Conservation (phyloP, 2,113 vertebrate species). For the Dinomys branickii region DNA sequence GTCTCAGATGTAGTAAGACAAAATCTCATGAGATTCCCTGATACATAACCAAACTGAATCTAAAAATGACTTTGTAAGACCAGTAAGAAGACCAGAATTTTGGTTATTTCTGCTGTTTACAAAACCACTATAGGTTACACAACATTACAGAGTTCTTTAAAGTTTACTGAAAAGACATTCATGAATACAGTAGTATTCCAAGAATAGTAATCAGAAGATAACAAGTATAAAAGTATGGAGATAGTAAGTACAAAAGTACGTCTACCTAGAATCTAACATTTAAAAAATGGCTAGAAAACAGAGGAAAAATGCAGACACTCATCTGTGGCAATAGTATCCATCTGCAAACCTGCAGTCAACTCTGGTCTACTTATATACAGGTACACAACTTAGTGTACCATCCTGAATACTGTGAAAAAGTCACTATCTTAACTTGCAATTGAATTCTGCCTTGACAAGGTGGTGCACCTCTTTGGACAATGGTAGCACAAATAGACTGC, state of each 20-base stretch:
- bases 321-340: neutral
- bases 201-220: neutral
- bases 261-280: neutral
- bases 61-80: constrained; percentile 41
- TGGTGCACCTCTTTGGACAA: neutral
- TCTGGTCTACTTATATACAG: neutral
- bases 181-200: neutral
- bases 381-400: neutral
- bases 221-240: neutral
- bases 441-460: neutral
- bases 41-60: constrained; percentile 4
- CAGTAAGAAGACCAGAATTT: neutral
- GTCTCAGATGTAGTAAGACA: constrained; percentile 20
- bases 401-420: neutral
- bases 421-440: neutral
- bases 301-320: neutral
- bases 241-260: no score
- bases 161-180: neutral
- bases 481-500: neutral
- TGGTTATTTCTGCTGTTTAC: constrained; percentile 14
- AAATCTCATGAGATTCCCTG: neutral
- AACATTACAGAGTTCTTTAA: neutral
- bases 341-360: neutral
- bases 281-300: neutral
- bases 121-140: neutral